These are phyloP conservation scores for Teleopsis dalmanni DNA, from an alignment of 1,140 invertebrate genomes.

Conservation along the genomic window DNA sequence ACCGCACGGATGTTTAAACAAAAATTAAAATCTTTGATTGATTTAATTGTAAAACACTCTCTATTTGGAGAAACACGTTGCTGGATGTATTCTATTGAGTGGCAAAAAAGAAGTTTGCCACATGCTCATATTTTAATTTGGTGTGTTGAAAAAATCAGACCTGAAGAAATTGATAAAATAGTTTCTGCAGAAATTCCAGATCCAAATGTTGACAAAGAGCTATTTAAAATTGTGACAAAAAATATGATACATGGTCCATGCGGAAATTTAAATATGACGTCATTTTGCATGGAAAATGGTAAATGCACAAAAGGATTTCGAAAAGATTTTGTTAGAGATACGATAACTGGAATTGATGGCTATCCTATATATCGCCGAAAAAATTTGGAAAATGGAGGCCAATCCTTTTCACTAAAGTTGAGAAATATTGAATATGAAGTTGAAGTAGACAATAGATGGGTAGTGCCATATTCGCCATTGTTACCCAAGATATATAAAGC, in stretches of 20 bases:
- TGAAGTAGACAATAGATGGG: conserved; percentile 10
- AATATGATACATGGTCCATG: conserved; percentile 52
- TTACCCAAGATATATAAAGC: conserved; percentile 13
- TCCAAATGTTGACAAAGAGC: conserved; percentile 33
- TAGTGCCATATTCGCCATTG: conserved; percentile 12
- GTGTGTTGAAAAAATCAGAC: conserved; percentile 10
- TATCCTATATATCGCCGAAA: conserved; percentile 24
- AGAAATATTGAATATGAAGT: conserved; percentile 8
- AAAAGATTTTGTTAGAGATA: neutral
- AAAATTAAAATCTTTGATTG: conserved; percentile 44
- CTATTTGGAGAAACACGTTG: conserved; percentile 26
- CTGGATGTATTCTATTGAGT: too few relatives aligned
- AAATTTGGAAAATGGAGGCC: conserved; percentile 22
- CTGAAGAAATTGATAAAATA: conserved; percentile 43
- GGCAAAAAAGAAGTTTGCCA: too few relatives aligned
- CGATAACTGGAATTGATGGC: neutral
- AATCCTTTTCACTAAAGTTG: conserved; percentile 21
- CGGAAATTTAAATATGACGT: conserved; percentile 21
- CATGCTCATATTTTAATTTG: conserved; percentile 12
- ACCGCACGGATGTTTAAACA: too few relatives aligned
- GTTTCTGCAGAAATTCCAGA: conserved; percentile 52
- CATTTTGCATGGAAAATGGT: conserved; percentile 1
- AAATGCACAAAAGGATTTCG: neutral
- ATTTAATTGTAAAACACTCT: conserved; percentile 21
- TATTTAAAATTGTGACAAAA: conserved; percentile 22